These are phyloP conservation scores for Metopolophium dirhodum DNA, from an alignment of 1,140 invertebrate species.

Conservation along the genomic window DNA sequence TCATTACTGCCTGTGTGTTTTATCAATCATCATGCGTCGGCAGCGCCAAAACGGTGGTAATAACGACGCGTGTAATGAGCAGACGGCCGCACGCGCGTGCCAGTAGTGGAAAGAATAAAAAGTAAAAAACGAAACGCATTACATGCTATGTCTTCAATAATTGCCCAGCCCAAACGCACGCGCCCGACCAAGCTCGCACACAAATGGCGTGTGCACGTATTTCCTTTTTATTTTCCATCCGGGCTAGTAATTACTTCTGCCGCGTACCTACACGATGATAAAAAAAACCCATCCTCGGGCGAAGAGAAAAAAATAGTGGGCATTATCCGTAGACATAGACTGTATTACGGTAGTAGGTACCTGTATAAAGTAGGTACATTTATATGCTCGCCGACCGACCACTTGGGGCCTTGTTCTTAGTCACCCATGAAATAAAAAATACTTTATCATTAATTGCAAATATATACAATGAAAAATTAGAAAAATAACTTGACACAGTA, in stretches of 20 bases:
- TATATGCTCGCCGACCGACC: neutral
- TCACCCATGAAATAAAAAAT: neutral
- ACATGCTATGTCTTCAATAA: neutral
- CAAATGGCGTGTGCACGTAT: neutral
- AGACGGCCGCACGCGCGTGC: neutral
- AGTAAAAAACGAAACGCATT: constrained; percentile 20
- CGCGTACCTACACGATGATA: neutral
- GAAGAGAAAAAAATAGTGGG: neutral
- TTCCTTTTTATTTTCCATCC: neutral
- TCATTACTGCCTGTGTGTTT: constrained; percentile 35
- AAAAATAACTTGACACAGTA: neutral
- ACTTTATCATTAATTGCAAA: neutral
- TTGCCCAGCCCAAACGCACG: neutral
- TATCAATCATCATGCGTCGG: constrained; percentile 44
- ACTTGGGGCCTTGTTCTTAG: no score
- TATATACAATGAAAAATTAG: neutral
- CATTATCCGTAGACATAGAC: neutral
- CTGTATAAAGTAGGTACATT: neutral
- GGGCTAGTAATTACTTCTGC: neutral
- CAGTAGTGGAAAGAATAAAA: neutral
- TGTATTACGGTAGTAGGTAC: neutral
- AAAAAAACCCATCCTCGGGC: neutral
- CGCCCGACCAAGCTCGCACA: neutral
- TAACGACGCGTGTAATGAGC: constrained; percentile 40
- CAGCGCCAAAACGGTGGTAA: constrained; percentile 37